phyloP scores from a whole-genome alignment of 2,888 invertebrate genomes.

The Resseliella maxima region DNA sequence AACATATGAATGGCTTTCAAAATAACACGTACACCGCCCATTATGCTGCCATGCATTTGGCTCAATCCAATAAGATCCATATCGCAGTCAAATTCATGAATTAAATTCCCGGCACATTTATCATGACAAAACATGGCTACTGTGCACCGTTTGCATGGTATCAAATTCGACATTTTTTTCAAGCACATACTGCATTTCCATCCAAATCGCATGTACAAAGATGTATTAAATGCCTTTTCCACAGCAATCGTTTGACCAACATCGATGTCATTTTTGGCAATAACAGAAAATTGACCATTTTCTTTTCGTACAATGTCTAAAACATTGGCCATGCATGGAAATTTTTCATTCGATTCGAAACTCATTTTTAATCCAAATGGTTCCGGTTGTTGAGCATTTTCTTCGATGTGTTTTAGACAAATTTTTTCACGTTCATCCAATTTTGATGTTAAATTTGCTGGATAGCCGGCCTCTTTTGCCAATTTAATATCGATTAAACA shows the following conservation, averaged over 20 bases:
- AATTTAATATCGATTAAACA: background rate
- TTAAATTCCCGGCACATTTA: no score
- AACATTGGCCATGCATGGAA: conserved; percentile 25
- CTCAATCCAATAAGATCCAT: no score
- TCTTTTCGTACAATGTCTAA: background rate
- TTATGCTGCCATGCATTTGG: no score
- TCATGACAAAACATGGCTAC: no score
- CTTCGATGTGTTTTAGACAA: background rate
- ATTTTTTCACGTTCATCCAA: background rate
- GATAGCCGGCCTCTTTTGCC: background rate
- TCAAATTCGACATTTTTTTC: no score
- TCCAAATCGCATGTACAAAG: no score
- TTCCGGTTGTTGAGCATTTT: background rate
- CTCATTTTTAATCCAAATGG: background rate
- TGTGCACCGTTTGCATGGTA: no score
- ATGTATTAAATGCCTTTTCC: background rate
- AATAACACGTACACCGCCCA: no score
- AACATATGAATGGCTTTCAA: no score
- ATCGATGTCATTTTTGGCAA: conserved; percentile 17
- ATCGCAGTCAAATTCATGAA: no score
- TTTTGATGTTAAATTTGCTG: background rate
- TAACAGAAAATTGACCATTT: background rate
- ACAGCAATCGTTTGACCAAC: conserved; percentile 26
- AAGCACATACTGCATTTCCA: no score
- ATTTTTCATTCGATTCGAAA: background rate